Base-by-base conservation (phyloP, 2,113 vertebrate genomes). In the Pachypanchax playfairii region DNA sequence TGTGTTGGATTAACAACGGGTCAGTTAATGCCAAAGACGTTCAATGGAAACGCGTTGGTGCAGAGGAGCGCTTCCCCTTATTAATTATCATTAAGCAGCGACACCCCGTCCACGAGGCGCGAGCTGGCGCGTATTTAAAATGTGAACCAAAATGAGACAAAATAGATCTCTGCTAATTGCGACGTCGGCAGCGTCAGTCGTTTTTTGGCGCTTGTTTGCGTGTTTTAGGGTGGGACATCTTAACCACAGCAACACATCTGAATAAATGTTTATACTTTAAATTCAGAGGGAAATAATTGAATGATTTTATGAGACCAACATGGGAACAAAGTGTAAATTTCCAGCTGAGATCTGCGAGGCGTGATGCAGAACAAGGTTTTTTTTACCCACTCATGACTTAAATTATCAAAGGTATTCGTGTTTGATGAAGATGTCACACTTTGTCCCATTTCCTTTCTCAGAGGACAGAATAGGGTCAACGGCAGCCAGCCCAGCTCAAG, bases 1-100 rank as follows among this genome's bases (percentile, higher is more conserved):
- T 90, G 85, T 87, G 75, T 63, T 70, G 80, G 61, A 89, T 90
- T 86, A 88, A 76, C 80, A 80, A 85, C 87, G 80, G 89, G 85
- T 88, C 85, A 89, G 74, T 80, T 89, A 10, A 58, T 78, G 68
- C 72, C 73, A 86, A 87, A 88, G 77, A 58, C 70, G 76, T 77
- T 77, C 77, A 56, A 68, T 42, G 79, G 63, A 73, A 59, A 80
- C 77, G 72, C 79, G 86, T 77, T 75, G 63, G 73, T 24, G 68
- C 33, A 75, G 76, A 44, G 41, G 26, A 67, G 77, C 33, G 70
- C 72, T 60, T 49, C 59, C 28, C 55, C 76, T 29, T 64, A 64
- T 72, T 73, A 54, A 78, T 83, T 73, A 73, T 80, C 68, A 63
- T 42, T 59, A 65, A 64, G 64, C 62, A 17, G 63, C 61, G 58